Base-by-base conservation (phyloP, 1,140 invertebrate genomes). In the Drosophila kohkoa region DNA sequence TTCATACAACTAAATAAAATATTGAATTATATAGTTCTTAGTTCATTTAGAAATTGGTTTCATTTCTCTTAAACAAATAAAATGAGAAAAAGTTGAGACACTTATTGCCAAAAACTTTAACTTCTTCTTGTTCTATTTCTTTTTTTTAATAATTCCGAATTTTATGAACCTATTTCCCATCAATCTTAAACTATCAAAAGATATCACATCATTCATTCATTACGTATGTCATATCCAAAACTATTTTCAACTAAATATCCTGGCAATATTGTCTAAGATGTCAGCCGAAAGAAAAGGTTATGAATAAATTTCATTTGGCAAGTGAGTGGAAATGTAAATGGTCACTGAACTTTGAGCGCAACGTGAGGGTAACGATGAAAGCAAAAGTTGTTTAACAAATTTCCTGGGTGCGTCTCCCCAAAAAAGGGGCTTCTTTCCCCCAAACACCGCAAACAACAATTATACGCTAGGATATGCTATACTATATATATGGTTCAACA, bases 371-470 rank as follows among this genome's bases (percentile, higher is more conserved):
- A 43, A 48, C 54, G 45, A 35, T 59, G 65, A 49, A 49, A 58
- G 30, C 25, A 15, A 63, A 58, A 67, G 13, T 66, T 57, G 28
- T 32, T 16, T 20, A 7, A 62, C 45, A 49, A 63, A 25, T 63
- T 63, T 49, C 43, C 55, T 15, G 43, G 43, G 6, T 6, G 20
- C 11, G 10, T 13, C 1, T 13, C 48, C 16, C 20, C 20, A 4
- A 25, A 41, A 16, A 35, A 35, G 32, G 6, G 1, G 15, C 11
- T 38, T 38, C 54, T 38, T 35, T 11, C 32, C 3, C 3, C 8
- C 15, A 30, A 3, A 10, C 48, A 46, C 11, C 5, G 35, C n/a
- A 48, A 76, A 88, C 68, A 79, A 80, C 73, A 88, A 87, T 88
- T 82, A 82, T 77, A 87, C 76, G 51, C 62, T 67, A 52, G 58